These are phyloP conservation scores for Ashinkailepas kermadecensis DNA, from an alignment of 2,888 invertebrate species.

Conservation along the genomic window DNA sequence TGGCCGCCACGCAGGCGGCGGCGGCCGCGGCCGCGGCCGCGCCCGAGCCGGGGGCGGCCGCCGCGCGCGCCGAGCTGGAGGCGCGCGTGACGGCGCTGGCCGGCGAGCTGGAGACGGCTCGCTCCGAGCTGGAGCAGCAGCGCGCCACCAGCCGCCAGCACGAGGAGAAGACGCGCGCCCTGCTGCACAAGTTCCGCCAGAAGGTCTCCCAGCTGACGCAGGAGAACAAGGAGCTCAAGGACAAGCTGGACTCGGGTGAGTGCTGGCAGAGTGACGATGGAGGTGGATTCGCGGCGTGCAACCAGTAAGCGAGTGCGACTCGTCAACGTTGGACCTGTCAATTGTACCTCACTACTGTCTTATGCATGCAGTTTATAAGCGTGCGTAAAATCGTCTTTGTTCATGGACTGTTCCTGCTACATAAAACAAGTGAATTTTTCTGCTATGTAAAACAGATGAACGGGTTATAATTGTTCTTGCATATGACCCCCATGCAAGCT, in stretches of 20 bases:
- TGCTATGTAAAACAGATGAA: no score
- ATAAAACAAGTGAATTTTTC: no score
- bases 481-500: no score
- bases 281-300: not conserved
- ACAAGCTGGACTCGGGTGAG: not conserved
- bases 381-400: no score
- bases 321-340: no score
- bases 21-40: slow-evolving; percentile 35
- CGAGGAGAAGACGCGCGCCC: slow-evolving; percentile 36
- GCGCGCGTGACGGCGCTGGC: not conserved
- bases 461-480: no score
- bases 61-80: slow-evolving; percentile 45
- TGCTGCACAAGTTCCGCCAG: slow-evolving; percentile 64
- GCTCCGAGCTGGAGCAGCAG: slow-evolving; percentile 9
- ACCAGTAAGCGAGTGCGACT: no score
- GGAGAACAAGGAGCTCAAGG: slow-evolving; percentile 33
- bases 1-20: slow-evolving; percentile 35
- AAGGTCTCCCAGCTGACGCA: slow-evolving; percentile 56
- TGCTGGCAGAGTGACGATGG: not conserved
- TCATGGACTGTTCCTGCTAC: no score
- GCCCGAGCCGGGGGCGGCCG: slow-evolving; percentile 43
- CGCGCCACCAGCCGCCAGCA: not conserved
- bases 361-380: no score
- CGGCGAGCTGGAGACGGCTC: not conserved
- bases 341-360: no score